A percentile compares a stretch with the other conserved stretches of the same genome.
These are phyloP conservation scores for Leptinotarsa juncta DNA, from an alignment of 2,888 invertebrate genomes.

Conservation along the genomic window DNA sequence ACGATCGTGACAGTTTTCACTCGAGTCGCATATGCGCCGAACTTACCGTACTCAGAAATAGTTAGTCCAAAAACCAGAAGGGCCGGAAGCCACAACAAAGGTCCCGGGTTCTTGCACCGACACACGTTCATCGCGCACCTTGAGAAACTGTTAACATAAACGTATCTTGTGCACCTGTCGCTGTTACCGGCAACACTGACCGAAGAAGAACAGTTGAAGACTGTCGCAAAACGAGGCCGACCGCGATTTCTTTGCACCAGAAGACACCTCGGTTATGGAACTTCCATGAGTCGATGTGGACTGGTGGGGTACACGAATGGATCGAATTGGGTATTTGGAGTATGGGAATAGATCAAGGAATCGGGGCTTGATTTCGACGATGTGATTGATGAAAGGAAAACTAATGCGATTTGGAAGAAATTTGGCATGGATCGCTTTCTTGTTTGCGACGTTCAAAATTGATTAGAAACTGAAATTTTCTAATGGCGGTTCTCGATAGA, in stretches of 20 bases:
- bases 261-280: slow-evolving; percentile 42
- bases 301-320: background rate
- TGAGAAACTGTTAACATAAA: slow-evolving; percentile 27
- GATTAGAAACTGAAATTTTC: background rate
- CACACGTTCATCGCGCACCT: slow-evolving; percentile 23
- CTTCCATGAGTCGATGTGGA: slow-evolving; percentile 17
- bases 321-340: slow-evolving; percentile 13
- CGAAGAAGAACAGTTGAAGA: slow-evolving; percentile 46
- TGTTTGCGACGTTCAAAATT: background rate
- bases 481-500: background rate
- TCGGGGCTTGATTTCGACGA: slow-evolving; percentile 1
- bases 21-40: background rate
- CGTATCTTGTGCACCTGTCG: slow-evolving; percentile 43
- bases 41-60: slow-evolving; percentile 16
- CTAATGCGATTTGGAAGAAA: background rate
- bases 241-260: slow-evolving; percentile 48
- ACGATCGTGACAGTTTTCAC: slow-evolving; percentile 10
- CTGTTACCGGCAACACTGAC: slow-evolving; percentile 48
- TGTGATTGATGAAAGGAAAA: slow-evolving; percentile 13
- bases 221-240: slow-evolving; percentile 50
- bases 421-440: slow-evolving; percentile 9
- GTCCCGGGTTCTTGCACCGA: slow-evolving; percentile 5
- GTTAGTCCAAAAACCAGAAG: slow-evolving; percentile 25
- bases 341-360: slow-evolving; percentile 1
- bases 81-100: slow-evolving; percentile 17